Base-by-base conservation (phyloP, 2,888 invertebrate genomes). In the Lasioglossum morio region DNA sequence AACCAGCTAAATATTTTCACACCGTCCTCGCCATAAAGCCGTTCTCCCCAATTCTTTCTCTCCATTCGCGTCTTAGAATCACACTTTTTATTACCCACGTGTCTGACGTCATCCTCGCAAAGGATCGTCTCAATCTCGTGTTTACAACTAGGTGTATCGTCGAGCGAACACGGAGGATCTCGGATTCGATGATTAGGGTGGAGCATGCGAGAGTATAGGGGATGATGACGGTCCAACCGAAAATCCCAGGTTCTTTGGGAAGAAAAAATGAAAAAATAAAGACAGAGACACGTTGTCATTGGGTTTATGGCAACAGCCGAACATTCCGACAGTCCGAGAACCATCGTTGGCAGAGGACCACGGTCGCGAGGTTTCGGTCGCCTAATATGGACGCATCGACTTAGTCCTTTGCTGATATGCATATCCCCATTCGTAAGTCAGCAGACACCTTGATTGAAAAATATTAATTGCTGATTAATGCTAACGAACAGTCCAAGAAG, bases 341-440 rank as follows among this genome's bases (percentile, higher is more conserved):
- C 30, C 30, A 30, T 63, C 30, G 63, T 63, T 30, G 30, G 19
- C 63, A 19, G 30, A 30, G 19, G 60, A 30, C 27, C 27, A n/a
- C n/a, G n/a, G n/a, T n/a, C n/a, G n/a, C 79, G 78, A 48, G 34
- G 43, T 69, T 69, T 80, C 79, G 48, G 82, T 88, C 66, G 69
- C 92, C 91, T 88, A 91, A 92, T 91, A 92, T 89, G 90, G 90
- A 72, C 72, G 5, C 76, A 69, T 10, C 37, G 70, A 73, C 60
- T 27, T 48, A 23, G 37, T 30, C 63, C 37, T 14, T 53, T 40
- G 53, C 79, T 78, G 85, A 19, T 63, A 14, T 14, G 27, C 27
- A 16, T 63, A 30, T 16, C 30, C 30, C 16, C 30, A 30, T 27
- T 16, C 30, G 8, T 63, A 63, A 63, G 2, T 30, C 5, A n/a